A percentile compares a stretch with the other conserved stretches of the same genome.
phyloP scores from a whole-genome alignment of 1,140 invertebrate genomes.

The Leptinotarsa defecta region DNA sequence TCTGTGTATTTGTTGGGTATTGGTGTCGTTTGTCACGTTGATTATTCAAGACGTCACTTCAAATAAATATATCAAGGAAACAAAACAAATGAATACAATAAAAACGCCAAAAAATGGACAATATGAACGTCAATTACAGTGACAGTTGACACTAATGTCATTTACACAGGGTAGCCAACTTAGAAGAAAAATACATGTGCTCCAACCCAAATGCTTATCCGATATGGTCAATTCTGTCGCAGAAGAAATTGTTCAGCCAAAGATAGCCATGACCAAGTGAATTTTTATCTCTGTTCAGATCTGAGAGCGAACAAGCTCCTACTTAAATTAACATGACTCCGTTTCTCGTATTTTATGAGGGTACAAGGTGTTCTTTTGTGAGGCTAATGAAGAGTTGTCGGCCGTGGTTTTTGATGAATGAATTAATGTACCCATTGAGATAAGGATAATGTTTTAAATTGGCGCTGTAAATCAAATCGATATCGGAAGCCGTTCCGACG shows the following conservation, averaged over 20 bases:
- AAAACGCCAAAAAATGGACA: no score
- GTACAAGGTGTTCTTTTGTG: constrained; percentile 6
- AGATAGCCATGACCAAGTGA: neutral
- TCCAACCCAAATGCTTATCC: no score
- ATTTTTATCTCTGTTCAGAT: neutral
- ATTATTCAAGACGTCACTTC: no score
- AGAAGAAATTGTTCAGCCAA: neutral
- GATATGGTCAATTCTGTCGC: no score
- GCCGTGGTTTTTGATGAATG: constrained; percentile 5
- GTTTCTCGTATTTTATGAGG: neutral
- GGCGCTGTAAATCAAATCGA: neutral
- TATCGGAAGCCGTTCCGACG: neutral
- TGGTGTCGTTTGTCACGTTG: no score
- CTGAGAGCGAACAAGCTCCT: neutral
- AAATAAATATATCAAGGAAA: no score
- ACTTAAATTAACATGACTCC: neutral
- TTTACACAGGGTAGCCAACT: no score
- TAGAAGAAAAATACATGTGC: no score
- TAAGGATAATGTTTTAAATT: neutral
- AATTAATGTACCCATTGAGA: neutral
- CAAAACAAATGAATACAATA: no score
- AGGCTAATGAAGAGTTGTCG: constrained; percentile 5
- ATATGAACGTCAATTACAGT: no score
- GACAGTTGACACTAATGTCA: no score
- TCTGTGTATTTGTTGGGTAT: no score